These are phyloP conservation scores for Ursus arctos DNA, from an alignment of 2,113 vertebrate species.

Conservation along the genomic window DNA sequence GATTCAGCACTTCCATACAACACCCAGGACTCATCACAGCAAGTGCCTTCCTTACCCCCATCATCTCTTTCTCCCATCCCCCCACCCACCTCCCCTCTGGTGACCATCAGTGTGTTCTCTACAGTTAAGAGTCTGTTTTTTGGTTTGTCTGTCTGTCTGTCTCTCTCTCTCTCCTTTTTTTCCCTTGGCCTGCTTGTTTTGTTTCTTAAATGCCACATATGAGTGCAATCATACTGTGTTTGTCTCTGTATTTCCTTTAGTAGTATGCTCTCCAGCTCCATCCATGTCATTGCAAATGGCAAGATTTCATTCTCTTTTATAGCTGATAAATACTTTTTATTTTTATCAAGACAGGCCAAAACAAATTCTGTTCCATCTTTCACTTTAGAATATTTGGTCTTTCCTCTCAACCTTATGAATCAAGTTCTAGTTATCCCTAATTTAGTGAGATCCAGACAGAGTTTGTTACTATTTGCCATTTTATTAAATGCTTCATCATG, in stretches of 20 bases:
- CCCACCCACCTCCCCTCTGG: neutral
- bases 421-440: neutral
- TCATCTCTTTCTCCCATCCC: neutral
- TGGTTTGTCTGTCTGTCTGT: neutral
- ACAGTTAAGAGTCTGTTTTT: neutral
- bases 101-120: neutral
- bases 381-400: neutral
- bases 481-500: neutral
- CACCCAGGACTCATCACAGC: neutral
- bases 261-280: neutral
- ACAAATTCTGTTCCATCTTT: neutral
- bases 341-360: neutral
- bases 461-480: neutral
- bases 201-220: neutral
- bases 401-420: neutral
- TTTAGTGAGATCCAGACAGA: neutral
- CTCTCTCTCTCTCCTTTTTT: neutral
- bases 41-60: neutral
- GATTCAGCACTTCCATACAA: neutral
- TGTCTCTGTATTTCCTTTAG: neutral
- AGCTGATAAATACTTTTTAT: neutral
- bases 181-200: neutral
- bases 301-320: neutral
- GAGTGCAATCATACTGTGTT: neutral
- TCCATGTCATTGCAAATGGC: neutral